phyloP scores from a whole-genome alignment of 1,140 invertebrate genomes.

The Pantala flavescens region DNA sequence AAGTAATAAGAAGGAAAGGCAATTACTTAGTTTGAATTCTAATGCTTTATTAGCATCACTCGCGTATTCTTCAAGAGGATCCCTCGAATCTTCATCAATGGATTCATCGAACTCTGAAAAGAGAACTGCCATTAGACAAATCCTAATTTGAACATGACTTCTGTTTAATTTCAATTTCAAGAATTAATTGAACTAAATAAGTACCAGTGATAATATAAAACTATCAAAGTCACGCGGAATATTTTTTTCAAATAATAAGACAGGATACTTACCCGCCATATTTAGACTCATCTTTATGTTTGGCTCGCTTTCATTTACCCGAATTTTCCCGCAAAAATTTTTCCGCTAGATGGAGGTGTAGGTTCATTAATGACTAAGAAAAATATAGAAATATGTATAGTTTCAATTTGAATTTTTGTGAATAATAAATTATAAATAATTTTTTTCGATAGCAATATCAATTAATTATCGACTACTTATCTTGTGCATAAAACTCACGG shows the following conservation, averaged over 20 bases:
- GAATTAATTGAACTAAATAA: neutral
- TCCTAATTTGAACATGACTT: neutral
- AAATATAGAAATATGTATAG: neutral
- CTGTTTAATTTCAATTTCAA: neutral
- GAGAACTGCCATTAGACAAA: neutral
- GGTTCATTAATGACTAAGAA: neutral
- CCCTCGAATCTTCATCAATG: neutral
- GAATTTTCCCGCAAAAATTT: conserved; percentile 7
- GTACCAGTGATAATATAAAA: neutral
- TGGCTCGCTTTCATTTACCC: neutral
- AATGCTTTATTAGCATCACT: conserved; percentile 60
- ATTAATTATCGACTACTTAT: neutral
- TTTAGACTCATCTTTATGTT: neutral
- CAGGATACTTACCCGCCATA: neutral
- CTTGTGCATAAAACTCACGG: neutral
- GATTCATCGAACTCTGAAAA: neutral
- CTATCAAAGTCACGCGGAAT: neutral
- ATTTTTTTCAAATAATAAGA: neutral
- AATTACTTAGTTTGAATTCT: conserved; percentile 65
- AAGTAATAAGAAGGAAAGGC: conserved; percentile 3
- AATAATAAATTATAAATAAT: conserved; percentile 13
- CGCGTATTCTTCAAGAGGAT: conserved; percentile 30
- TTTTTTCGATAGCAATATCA: neutral
- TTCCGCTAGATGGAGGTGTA: neutral
- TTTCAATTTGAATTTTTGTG: neutral